Evolutionary conservation across 2,888 invertebrate species (phyloP), one percentile per base, ranked within the genome.

Genomic region (Hesperia comma): DNA sequence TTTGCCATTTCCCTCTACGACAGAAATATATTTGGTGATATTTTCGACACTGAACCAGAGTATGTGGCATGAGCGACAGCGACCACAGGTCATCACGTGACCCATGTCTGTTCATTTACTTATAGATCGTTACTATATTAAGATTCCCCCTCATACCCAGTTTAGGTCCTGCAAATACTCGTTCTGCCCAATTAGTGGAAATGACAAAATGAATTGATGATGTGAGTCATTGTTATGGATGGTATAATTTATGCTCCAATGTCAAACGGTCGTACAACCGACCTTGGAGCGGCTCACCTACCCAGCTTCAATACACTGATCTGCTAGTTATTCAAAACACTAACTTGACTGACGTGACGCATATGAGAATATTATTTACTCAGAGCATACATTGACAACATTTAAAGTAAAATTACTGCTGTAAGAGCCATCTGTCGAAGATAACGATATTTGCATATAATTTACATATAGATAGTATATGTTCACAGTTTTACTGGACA

Each of bases 181-280:
- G 10, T 17, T 5, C 37, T 12, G 12, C 17, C 51, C 40, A 57
- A 57, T 57, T 14, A 57, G 40, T 40, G 40, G 40, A 57, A 57
- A 40, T 19, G 56, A 40, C 40, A 19, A 57, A 41, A 57, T 41
- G 37, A 75, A 71, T 72, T 63, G 62, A 57, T 32, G 17, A 8
- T 60, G 32, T 71, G 71, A 69, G 68, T 71, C 73, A 72, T 63
- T 68, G 56, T 67, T 71, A 69, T 69, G 68, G 72, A 70, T 55
- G 71, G 72, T 62, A 70, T 69, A 68, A 60, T 70, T 68, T 71
- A 61, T 57, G 67, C 70, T 69, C 64, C 64, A 19, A 68, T 54
- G 43, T 54, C 54, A 33, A 32, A 66, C 40, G 60, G 51, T 57
- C 70, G 74, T 26, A 51, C 26, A 26, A 4, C 19, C 26, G 51